These are phyloP conservation scores for Characodon lateralis DNA, from an alignment of 2,797 vertebrate species.

Conservation along the genomic window DNA sequence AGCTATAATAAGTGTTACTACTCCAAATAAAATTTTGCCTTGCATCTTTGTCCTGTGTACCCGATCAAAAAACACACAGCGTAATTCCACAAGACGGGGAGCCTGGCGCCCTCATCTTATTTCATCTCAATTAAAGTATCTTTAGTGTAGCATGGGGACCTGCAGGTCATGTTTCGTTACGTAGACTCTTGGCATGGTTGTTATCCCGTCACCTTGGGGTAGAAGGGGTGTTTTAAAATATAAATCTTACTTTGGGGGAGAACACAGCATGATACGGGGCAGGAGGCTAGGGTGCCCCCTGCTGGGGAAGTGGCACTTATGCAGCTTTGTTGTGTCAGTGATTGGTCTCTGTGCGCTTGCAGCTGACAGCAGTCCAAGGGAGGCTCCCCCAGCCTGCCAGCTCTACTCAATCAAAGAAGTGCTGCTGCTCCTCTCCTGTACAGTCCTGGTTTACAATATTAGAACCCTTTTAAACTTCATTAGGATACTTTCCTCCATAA, in stretches of 20 bases:
- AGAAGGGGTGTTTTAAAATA: conserved; percentile 75
- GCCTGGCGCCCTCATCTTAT: conserved; percentile 64
- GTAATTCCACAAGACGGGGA: conserved; percentile 68
- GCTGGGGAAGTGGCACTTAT: conserved; percentile 83
- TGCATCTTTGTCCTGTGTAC: conserved; percentile 55
- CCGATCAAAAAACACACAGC: conserved; percentile 65
- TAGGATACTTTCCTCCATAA: conserved; percentile 26
- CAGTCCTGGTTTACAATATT: conserved; percentile 21
- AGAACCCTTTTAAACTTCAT: conserved; percentile 41
- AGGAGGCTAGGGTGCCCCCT: conserved; percentile 83
- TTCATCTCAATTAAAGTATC: conserved; percentile 79
- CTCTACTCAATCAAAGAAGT: conserved; percentile 82
- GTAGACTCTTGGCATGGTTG: conserved; percentile 71
- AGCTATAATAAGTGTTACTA: conserved; percentile 56
- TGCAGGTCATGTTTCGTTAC: conserved; percentile 65
- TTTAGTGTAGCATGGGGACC: conserved; percentile 57
- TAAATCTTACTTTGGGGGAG: conserved; percentile 74
- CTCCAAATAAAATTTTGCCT: conserved; percentile 57
- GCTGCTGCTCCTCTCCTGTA: conserved; percentile 44
- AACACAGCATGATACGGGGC: conserved; percentile 63
- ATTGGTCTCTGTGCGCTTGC: conserved; percentile 75
- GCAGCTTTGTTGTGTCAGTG: conserved; percentile 79
- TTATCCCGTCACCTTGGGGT: conserved; percentile 73
- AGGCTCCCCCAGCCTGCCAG: conserved; percentile 84
- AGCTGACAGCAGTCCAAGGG: conserved; percentile 85